Conservation (phyloP, 2,797 vertebrate genomes). For the Odontamblyopus rebecca region DNA sequence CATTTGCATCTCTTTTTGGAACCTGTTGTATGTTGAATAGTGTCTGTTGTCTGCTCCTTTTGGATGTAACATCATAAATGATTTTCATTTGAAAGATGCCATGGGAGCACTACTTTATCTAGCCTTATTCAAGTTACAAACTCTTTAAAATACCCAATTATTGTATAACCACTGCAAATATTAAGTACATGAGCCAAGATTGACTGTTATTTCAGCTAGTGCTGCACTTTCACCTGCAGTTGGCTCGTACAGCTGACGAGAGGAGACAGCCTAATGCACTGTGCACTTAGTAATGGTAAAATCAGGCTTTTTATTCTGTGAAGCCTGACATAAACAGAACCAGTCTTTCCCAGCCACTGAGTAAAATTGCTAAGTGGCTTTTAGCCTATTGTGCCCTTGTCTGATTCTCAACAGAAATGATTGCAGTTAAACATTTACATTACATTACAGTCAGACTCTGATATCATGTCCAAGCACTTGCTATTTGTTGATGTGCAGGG, state of each 20-base stretch:
- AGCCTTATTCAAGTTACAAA: not conserved
- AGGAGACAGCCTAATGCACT: conserved; percentile 40
- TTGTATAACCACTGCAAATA: not conserved
- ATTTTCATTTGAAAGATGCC: not conserved
- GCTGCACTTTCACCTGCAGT: conserved; percentile 35
- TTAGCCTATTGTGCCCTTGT: conserved; percentile 5
- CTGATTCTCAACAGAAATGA: conserved; percentile 6
- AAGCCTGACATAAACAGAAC: conserved; percentile 11
- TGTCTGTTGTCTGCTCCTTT: too few species aligned
- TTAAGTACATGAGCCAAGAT: conserved; percentile 7
- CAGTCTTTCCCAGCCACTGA: conserved; percentile 6
- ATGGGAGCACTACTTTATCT: not conserved
- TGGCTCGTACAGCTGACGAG: conserved; percentile 35
- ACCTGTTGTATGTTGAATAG: not conserved
- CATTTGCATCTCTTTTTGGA: too few species aligned
- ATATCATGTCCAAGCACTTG: not conserved
- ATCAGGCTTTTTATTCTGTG: conserved; percentile 18
- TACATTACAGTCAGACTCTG: not conserved
- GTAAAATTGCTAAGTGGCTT: not conserved
- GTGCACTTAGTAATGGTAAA: conserved; percentile 39
- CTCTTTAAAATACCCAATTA: not conserved
- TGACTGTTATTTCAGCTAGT: conserved; percentile 53
- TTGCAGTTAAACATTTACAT: not conserved
- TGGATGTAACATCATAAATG: too few species aligned
- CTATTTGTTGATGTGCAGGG: not conserved